Evolutionary conservation across 1,140 invertebrate species (phyloP).

Genomic region (Pseudomyrmex pallidus): DNA sequence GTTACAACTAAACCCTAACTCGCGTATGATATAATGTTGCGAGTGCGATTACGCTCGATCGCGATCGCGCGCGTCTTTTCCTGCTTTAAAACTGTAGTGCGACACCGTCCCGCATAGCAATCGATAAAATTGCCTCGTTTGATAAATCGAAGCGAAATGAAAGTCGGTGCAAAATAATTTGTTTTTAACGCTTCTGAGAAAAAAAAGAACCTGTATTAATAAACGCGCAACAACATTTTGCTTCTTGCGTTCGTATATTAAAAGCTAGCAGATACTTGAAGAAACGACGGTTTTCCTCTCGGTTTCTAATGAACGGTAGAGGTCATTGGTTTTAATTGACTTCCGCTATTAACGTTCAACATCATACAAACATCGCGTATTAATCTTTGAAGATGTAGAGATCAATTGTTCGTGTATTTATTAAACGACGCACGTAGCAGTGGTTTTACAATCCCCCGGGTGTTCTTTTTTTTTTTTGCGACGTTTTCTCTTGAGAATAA

Average conservation of each 20-base stretch:
- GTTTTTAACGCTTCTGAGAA: too few relatives aligned
- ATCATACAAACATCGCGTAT: neutral
- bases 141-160: slow-evolving; percentile 4
- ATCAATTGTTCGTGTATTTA: neutral
- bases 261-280: neutral
- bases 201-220: neutral
- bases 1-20: slow-evolving; percentile 22
- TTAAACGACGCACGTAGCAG: neutral
- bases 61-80: neutral
- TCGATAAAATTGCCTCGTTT: slow-evolving; percentile 24
- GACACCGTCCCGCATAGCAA: neutral
- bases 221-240: too few relatives aligned
- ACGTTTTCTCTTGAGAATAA: too few relatives aligned
- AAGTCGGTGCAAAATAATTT: neutral
- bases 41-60: slow-evolving; percentile 18
- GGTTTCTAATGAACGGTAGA: neutral
- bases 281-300: neutral
- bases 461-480: too few relatives aligned
- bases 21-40: neutral
- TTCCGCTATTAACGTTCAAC: neutral
- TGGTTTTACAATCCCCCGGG: too few relatives aligned
- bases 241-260: neutral
- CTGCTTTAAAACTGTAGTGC: too few relatives aligned
- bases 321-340: slow-evolving; percentile 11
- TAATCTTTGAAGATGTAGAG: too few relatives aligned